These are phyloP conservation scores for Sebastes oblongus DNA, from an alignment of 2,797 vertebrate genomes.

Conservation along the genomic window DNA sequence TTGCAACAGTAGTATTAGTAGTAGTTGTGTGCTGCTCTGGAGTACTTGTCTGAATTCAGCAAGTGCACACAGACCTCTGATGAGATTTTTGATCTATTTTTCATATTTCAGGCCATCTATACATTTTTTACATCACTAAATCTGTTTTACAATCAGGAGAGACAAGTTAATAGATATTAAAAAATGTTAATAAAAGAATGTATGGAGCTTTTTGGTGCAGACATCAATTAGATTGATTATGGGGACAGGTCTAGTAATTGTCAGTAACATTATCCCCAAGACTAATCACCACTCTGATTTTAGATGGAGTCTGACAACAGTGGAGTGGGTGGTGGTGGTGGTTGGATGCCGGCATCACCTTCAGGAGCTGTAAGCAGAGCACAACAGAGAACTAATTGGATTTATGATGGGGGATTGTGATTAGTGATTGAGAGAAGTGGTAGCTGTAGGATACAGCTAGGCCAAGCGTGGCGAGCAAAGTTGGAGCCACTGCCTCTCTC, in stretches of 20 bases:
- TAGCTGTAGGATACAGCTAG: not conserved
- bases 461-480: not conserved
- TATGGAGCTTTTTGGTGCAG: not conserved
- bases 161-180: not conserved
- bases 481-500: not conserved
- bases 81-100: constrained; percentile 5
- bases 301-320: constrained; percentile 1
- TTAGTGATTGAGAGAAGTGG: constrained; percentile 7
- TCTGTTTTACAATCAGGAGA: not conserved
- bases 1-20: constrained; percentile 31
- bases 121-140: not conserved
- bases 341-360: not conserved
- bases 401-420: constrained; percentile 8
- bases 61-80: not conserved
- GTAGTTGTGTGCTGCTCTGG: constrained; percentile 10
- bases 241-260: constrained; percentile 23
- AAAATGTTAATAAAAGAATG: not conserved
- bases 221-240: constrained; percentile 21
- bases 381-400: constrained; percentile 16
- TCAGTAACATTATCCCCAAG: constrained; percentile 20
- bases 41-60: constrained; percentile 1
- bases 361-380: not conserved
- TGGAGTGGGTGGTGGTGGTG: not conserved
- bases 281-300: constrained; percentile 20
- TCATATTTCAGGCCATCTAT: not conserved